phyloP scores from a whole-genome alignment of 2,888 invertebrate genomes.

The Galeopsomyia nigrocyanea region DNA sequence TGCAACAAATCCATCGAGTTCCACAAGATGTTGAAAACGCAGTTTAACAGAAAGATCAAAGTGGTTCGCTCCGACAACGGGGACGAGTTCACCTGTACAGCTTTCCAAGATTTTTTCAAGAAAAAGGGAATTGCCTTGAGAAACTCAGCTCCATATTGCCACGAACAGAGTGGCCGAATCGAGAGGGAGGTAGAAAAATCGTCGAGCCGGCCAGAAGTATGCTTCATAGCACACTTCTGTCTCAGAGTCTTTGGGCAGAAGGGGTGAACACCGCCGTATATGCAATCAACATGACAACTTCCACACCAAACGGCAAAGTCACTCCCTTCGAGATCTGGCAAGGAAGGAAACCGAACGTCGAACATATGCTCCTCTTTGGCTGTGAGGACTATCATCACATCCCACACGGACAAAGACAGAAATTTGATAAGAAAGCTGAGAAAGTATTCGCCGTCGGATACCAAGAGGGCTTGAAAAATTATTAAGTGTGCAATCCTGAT shows the following conservation, averaged over 20 bases:
- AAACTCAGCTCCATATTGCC: neutral
- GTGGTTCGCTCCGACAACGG: neutral
- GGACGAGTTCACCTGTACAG: neutral
- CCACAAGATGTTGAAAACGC: neutral
- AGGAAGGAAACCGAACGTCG: neutral
- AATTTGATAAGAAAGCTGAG: neutral
- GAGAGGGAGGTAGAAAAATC: slow-evolving; percentile 1
- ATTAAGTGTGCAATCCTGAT: neutral
- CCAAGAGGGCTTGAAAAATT: neutral
- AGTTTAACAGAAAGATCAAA: neutral
- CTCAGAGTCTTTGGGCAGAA: neutral
- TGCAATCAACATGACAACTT: neutral
- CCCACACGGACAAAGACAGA: neutral
- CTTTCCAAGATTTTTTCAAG: neutral
- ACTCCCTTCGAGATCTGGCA: slow-evolving; percentile 10
- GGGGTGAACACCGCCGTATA: slow-evolving; percentile 6
- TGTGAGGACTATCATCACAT: neutral
- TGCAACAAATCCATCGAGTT: neutral
- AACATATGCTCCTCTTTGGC: slow-evolving; percentile 4
- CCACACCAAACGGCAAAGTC: neutral
- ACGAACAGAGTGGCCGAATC: neutral
- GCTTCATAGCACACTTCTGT: neutral
- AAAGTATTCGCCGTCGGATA: neutral
- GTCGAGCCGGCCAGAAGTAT: slow-evolving; percentile 7
- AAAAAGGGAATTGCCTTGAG: neutral